Base-by-base conservation (phyloP, 2,797 vertebrate genomes). In the Etheostoma nigrum region DNA sequence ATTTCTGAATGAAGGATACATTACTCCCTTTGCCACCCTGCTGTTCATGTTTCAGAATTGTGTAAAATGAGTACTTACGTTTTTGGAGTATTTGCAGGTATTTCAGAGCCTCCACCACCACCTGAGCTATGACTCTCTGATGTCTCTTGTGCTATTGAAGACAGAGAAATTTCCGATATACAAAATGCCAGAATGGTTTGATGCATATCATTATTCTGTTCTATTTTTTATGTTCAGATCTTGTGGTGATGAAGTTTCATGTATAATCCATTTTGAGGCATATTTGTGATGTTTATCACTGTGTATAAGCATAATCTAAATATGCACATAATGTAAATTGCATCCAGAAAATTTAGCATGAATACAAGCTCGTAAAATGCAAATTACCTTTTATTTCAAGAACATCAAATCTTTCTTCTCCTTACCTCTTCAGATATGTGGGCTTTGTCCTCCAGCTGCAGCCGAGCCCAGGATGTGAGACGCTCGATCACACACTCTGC, bases 61-160 rank as follows among this genome's bases (percentile, higher is more conserved):
- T 36, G 21, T 23, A 0, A 70, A 63, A 1, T 14, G n/a, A 67
- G 55, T 67, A 86, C 85, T 88, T 88, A 98, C 98, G 88, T 94
- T 95, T 97, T 67, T 95, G 96, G 86, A 96, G 89, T 72, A 91
- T 90, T 45, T 94, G 94, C 69, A 96, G 90, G 79, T 95, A 94
- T 86, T 96, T 97, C 42, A 99, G 92, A 71, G 95, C 87, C 76
- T 97, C 96, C 72, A 96, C 92, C 6, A 96, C 93, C 16, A 94
- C 93, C 88, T 96, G 97, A 13, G 96, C 95, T 33, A 96, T 84
- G 42, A 92, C 88, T 78, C 94, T 95, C 79, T 96, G 94, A 59
- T 95, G 94, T 60, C 93, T 76, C 82, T 97, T 97, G 66, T 95
- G 94, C 97, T 99, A 85, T 61, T 30, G 49, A 78, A 73, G 5